These are phyloP conservation scores for Anguilla pacifica DNA, from an alignment of 2,797 vertebrate genomes.

Conservation along the genomic window DNA sequence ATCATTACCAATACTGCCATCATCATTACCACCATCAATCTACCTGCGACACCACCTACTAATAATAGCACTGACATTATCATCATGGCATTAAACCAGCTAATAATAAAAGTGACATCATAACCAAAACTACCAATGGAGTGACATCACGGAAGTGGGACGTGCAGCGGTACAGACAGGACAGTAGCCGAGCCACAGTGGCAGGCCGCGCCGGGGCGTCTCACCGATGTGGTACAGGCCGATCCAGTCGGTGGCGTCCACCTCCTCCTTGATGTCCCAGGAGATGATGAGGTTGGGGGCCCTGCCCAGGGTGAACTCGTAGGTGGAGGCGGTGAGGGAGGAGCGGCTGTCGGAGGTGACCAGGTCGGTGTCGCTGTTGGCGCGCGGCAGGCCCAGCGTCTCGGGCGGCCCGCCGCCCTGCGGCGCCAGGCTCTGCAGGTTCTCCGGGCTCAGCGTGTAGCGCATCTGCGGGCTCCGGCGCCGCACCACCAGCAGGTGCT, in stretches of 20 bases:
- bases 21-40: not conserved
- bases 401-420: conserved; percentile 72
- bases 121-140: not conserved
- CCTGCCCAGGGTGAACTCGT: conserved; percentile 87
- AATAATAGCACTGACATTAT: not conserved
- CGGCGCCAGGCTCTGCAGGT: conserved; percentile 87
- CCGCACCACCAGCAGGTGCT: conserved; percentile 85
- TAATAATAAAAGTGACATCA: not conserved
- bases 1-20: not conserved
- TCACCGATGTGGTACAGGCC: conserved; percentile 97
- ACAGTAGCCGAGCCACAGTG: not conserved
- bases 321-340: conserved; percentile 90
- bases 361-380: conserved; percentile 95
- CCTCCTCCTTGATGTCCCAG: conserved; percentile 99
- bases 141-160: not conserved
- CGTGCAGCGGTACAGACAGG: not conserved
- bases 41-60: not conserved
- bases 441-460: conserved; percentile 93
- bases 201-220: conserved; percentile 37
- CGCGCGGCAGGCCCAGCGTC: conserved; percentile 82
- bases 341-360: conserved; percentile 94
- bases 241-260: conserved; percentile 97
- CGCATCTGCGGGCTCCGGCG: conserved; percentile 89
- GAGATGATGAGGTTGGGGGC: conserved; percentile 94
- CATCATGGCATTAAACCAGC: not conserved